These are phyloP conservation scores for Synergus umbraculus DNA, from an alignment of 2,888 invertebrate species.

Conservation along the genomic window DNA sequence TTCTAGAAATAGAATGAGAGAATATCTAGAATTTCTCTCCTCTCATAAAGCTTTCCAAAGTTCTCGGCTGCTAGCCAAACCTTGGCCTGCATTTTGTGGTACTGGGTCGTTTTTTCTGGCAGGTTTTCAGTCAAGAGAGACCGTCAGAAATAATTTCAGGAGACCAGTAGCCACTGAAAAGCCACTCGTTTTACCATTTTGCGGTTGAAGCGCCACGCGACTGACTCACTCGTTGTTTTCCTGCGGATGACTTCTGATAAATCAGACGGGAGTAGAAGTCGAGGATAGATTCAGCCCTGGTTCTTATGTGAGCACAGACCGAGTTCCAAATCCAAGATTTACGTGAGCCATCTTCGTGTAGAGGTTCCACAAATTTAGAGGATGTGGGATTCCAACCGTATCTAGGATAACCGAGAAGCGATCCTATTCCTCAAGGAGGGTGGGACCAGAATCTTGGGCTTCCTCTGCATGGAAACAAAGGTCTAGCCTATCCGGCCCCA, in stretches of 20 bases:
- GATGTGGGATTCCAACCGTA: constrained; percentile 11
- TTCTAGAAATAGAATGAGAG: not conserved
- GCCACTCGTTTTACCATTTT: constrained; percentile 20
- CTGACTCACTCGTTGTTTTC: constrained; percentile 38
- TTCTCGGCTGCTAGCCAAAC: not conserved
- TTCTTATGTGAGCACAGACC: not conserved
- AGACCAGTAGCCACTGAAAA: constrained; percentile 16
- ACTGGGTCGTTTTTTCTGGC: not conserved
- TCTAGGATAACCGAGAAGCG: not conserved
- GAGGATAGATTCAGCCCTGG: not conserved
- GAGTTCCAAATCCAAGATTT: constrained; percentile 24
- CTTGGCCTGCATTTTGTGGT: constrained; percentile 12
- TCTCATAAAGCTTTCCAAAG: constrained; percentile 4
- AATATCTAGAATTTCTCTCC: not conserved
- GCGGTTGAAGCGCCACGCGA: constrained; percentile 37
- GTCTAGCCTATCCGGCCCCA: not conserved
- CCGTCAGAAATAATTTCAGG: constrained; percentile 14
- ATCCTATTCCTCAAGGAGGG: not conserved
- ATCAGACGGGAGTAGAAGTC: not conserved
- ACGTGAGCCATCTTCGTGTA: not conserved
- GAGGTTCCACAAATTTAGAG: not conserved
- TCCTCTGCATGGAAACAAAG: constrained; percentile 20
- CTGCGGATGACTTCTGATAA: constrained; percentile 6
- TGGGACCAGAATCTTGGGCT: constrained; percentile 2
- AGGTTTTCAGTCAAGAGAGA: constrained; percentile 7